A percentile compares a stretch with the other conserved stretches of the same genome.
phyloP scores from a whole-genome alignment of 2,888 invertebrate genomes.

The Bellardia bayeri region DNA sequence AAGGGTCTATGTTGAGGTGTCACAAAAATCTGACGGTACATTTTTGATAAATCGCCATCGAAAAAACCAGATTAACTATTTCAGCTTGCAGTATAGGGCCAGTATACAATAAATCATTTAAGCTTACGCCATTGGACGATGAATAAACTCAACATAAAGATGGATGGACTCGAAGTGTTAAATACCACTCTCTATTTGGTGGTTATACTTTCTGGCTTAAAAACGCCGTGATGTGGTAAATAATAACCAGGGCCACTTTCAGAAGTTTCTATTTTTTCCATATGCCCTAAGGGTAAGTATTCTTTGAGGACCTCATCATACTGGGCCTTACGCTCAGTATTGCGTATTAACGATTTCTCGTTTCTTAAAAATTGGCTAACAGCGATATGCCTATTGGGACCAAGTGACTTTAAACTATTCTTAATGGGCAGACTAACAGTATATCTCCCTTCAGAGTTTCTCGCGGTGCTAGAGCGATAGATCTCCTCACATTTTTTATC shows the following conservation, averaged over 20 bases:
- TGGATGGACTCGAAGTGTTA: not conserved
- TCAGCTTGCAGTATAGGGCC: not conserved
- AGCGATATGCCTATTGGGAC: not conserved
- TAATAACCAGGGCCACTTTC: not conserved
- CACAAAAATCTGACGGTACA: not conserved
- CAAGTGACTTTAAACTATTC: not conserved
- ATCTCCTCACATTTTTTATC: not conserved
- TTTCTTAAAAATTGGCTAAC: not conserved
- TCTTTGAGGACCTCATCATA: slow-evolving; percentile 21
- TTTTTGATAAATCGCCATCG: not conserved
- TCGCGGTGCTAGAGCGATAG: not conserved
- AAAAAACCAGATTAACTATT: too few species aligned
- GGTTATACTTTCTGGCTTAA: not conserved
- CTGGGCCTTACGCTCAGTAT: not conserved
- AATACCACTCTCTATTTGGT: not conserved
- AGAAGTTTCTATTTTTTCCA: slow-evolving; percentile 3
- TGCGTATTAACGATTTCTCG: not conserved
- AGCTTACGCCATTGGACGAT: not conserved
- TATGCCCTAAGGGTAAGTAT: slow-evolving; percentile 19
- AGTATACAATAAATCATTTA: not conserved
- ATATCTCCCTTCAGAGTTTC: not conserved
- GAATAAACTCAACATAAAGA: too few species aligned
- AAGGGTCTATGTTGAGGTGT: not conserved
- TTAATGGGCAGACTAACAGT: too few species aligned
- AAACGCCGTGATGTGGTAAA: slow-evolving; percentile 23